Base-by-base conservation (phyloP, 2,113 vertebrate species). In the Archilochus colubris region DNA sequence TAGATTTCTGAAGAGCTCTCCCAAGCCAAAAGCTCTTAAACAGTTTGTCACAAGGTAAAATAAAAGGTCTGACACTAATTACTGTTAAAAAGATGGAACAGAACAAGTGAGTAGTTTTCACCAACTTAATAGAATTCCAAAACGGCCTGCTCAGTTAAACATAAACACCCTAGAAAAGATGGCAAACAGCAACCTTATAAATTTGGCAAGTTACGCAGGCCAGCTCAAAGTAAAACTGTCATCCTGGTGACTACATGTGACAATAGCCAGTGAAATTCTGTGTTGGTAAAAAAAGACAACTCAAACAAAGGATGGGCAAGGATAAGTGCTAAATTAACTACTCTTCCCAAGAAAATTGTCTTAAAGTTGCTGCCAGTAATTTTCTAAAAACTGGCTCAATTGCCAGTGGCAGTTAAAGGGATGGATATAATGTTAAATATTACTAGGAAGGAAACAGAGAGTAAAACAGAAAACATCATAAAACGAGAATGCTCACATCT, bases 11-110 rank as follows among this genome's bases (percentile, higher is more conserved):
- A 68, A 93, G 79, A 91, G 78, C 27, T 79, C 51, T 84, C 62
- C 30, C n/a, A 76, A 93, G 79, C 40, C 82, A 79, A 95, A 94
- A 93, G 36, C 58, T 79, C 67, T 94, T 79, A 91, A 92, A 93
- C 46, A 74, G 88, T 88, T 95, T 91, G 51, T 93, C 80, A 83
- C 36, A 86, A 83, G 75, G 43, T 90, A 88, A 95, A 95, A 86
- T 61, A 81, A 92, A 94, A 92, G n/a, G 27, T 58, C 55, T 90
- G 80, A 62, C 64, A 70, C 54, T 23, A 92, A 66, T 73, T 85
- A 82, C 50, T 85, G 12, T 88, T 87, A 61, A 86, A 90, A 88
- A n/a, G 78, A 92, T 61, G 59, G 55, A 92, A 86, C 20, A 9
- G 9, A 83, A 8, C 57, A 83, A 92, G 55, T 9, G 55, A 14